Evolutionary conservation across 1,140 invertebrate genomes (phyloP), one percentile per base, ranked within the genome.

Genomic region (Drosophila tsacasi): DNA sequence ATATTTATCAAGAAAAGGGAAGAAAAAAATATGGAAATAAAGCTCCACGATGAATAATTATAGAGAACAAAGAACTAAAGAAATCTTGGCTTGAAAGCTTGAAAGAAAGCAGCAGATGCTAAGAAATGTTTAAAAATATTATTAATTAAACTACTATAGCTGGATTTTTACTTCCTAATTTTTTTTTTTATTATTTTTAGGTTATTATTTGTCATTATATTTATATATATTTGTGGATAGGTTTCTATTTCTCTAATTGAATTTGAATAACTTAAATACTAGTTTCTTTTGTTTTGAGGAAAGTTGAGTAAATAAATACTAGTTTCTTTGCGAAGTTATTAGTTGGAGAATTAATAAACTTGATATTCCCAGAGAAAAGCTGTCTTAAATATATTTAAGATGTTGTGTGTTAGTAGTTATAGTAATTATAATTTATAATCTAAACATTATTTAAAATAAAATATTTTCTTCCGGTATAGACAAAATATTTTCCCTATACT

Each of bases 31-130:
- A 35, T 44, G 39, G 21, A 46, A 30, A 12, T 55, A 25, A 23
- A 9, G 54, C 21, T 55, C 54, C 54, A 32, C 1, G 15, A 37
- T 21, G 35, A 65, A n/a, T 50, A 32, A 66, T 64, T 59, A 4
- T 23, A 8, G 8, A n/a, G 32, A 55, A 55, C 52, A 55, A 55
- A 55, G 19, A 37, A 55, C 32, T 37, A 17, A 23, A 23, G 19
- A 55, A 54, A 21, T 19, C 27, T 13, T 8, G 3, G 30, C n/a
- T 32, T 19, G n/a, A 27, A 25, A 19, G n/a, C n/a, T 27, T 19
- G 9, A 8, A 54, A 37, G 52, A 55, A 37, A 55, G 32, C 52
- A 17, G 52, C 12, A 17, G 7, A 3, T 21, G 40, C 9, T 17
- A 15, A 8, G 1, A 55, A 55, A 37, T 37, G 7, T 35, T 17